phyloP scores from a whole-genome alignment of 2,113 vertebrate genomes.

The Pagrus major region DNA sequence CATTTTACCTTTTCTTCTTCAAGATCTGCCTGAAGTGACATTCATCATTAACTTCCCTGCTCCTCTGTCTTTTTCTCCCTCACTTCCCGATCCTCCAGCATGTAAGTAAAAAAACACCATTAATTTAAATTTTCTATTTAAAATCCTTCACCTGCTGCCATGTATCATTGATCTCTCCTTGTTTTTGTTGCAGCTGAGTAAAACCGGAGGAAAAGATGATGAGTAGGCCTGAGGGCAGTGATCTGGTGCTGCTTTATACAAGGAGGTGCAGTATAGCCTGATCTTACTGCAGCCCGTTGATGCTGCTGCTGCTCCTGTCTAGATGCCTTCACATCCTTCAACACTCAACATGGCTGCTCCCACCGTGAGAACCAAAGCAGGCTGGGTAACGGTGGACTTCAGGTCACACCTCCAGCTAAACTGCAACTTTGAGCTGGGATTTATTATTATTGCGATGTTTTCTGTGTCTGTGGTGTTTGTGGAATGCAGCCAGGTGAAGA shows the following conservation, averaged over 20 bases:
- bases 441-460: constrained; percentile 4
- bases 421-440: constrained; percentile 3
- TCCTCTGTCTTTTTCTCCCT: constrained; percentile 2
- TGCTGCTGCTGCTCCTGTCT: constrained; percentile 35
- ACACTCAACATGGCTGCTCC: constrained; percentile 1
- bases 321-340: constrained; percentile 30
- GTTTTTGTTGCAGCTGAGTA: constrained; percentile 89
- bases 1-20: constrained; percentile 21
- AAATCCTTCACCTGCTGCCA: background rate
- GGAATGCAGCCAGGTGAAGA: background rate
- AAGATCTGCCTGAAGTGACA: background rate
- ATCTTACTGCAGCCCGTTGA: constrained; percentile 21
- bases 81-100: constrained; percentile 58
- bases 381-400: constrained; percentile 4
- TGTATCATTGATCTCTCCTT: background rate
- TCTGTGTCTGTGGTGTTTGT: constrained; percentile 25
- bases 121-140: rapidly evolving
- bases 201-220: constrained; percentile 95
- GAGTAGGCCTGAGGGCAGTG: constrained; percentile 79
- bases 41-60: background rate
- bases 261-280: constrained; percentile 22
- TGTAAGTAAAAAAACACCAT: constrained; percentile 62
- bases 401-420: constrained; percentile 3
- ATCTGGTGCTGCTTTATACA: constrained; percentile 18
- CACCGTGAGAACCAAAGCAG: constrained; percentile 25